Conservation (phyloP, 2,888 invertebrate genomes). For the Coenonympha glycerion region DNA sequence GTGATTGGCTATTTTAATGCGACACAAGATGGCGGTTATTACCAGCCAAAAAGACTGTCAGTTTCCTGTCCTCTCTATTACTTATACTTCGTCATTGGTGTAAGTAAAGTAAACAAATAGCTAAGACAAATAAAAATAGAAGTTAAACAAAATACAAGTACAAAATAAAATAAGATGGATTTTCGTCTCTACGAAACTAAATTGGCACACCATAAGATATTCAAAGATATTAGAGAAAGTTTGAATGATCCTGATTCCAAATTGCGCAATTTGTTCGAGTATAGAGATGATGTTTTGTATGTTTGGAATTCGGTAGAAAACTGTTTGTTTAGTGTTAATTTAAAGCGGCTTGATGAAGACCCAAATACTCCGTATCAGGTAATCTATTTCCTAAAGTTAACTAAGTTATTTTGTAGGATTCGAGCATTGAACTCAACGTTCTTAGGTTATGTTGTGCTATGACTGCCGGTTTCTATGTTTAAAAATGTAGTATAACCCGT, state of each 20-base stretch:
- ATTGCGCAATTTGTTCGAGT: slow-evolving; percentile 78
- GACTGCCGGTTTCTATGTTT: too few species aligned
- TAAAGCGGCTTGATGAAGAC: slow-evolving; percentile 67
- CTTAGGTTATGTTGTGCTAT: slow-evolving; percentile 8
- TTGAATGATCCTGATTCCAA: slow-evolving; percentile 71
- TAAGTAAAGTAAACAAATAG: too few species aligned
- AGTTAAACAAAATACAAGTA: background rate
- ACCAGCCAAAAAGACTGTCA: too few species aligned
- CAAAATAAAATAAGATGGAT: slow-evolving; percentile 58
- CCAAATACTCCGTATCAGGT: slow-evolving; percentile 79
- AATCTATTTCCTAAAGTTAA: slow-evolving; percentile 14
- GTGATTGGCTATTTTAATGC: too few species aligned
- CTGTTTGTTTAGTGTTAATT: slow-evolving; percentile 78
- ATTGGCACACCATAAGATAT: slow-evolving; percentile 77
- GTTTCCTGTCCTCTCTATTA: too few species aligned
- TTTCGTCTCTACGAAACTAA: slow-evolving; percentile 75
- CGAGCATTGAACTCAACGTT: background rate
- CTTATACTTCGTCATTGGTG: too few species aligned
- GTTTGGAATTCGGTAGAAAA: slow-evolving; percentile 80
- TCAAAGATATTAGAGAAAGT: slow-evolving; percentile 74
- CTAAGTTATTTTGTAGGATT: background rate
- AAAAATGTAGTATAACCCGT: too few species aligned
- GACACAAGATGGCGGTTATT: too few species aligned
- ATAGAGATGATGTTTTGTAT: slow-evolving; percentile 80
- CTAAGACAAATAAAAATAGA: background rate